These are phyloP conservation scores for Burhinus oedicnemus DNA, from an alignment of 2,113 vertebrate genomes.

Conservation along the genomic window DNA sequence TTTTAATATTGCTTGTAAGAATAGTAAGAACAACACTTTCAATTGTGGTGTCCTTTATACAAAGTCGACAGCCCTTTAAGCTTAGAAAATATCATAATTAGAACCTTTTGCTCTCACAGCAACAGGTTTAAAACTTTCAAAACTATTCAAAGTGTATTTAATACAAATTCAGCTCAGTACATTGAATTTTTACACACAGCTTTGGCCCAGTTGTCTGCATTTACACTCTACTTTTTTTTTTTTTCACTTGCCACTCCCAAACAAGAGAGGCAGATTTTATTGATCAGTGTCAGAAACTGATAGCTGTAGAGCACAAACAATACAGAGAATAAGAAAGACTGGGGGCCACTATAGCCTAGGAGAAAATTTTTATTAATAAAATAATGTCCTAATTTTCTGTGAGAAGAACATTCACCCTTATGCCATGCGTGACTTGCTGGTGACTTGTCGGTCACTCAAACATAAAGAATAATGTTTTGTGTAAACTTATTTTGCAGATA, in stretches of 20 bases:
- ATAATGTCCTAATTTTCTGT: not conserved
- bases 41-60: not conserved
- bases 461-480: not conserved
- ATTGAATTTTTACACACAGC: not conserved
- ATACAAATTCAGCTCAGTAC: not conserved
- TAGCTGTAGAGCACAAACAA: not conserved
- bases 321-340: not conserved
- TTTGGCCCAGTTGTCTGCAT: not conserved
- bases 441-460: not conserved
- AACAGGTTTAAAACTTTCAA: not conserved
- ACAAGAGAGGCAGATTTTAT: not conserved
- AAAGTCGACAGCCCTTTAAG: not conserved
- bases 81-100: not conserved
- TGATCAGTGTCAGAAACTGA: not conserved
- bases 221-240: not conserved
- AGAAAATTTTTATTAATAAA: not conserved
- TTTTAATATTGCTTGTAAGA: not conserved
- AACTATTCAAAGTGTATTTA: not conserved
- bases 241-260: not conserved
- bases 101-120: not conserved
- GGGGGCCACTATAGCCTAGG: not conserved
- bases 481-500: not conserved
- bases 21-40: not conserved
- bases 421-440: rapidly evolving
- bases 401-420: not conserved